These are phyloP conservation scores for Myotis findleyi DNA, from an alignment of 2,797 vertebrate genomes.

Conservation along the genomic window DNA sequence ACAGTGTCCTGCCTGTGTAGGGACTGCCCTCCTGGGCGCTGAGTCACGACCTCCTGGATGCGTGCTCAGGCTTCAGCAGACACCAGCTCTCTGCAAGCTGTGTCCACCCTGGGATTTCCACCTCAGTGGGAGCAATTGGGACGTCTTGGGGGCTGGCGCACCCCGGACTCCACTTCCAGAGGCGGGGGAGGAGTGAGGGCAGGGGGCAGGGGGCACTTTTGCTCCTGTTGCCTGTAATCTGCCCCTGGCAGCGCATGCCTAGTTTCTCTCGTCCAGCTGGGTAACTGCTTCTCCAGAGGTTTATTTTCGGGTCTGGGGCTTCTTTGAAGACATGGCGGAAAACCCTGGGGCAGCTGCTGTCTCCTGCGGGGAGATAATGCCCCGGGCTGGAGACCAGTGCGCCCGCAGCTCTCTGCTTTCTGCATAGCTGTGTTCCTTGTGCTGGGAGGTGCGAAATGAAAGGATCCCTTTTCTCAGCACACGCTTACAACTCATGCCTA, in stretches of 20 bases:
- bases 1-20: conserved; percentile 17
- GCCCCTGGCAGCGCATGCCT: neutral
- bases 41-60: conserved; percentile 47
- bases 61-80: neutral
- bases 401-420: neutral
- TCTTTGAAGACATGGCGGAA: neutral
- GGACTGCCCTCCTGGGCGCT: conserved; percentile 51
- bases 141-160: neutral
- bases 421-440: neutral
- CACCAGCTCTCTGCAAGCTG: neutral
- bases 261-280: neutral
- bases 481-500: neutral
- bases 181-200: neutral
- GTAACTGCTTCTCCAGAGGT: neutral
- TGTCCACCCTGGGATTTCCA: neutral
- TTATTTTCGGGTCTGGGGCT: conserved; percentile 58
- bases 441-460: neutral
- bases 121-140: neutral
- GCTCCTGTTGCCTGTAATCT: neutral
- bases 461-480: neutral
- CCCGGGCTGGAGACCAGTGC: neutral
- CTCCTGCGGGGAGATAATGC: neutral
- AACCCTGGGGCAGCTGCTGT: neutral
- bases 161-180: neutral
- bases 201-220: neutral